Evolutionary conservation across 2,888 invertebrate genomes (phyloP), one percentile per base, ranked within the genome.

Genomic region (Agrotis ipsilon): DNA sequence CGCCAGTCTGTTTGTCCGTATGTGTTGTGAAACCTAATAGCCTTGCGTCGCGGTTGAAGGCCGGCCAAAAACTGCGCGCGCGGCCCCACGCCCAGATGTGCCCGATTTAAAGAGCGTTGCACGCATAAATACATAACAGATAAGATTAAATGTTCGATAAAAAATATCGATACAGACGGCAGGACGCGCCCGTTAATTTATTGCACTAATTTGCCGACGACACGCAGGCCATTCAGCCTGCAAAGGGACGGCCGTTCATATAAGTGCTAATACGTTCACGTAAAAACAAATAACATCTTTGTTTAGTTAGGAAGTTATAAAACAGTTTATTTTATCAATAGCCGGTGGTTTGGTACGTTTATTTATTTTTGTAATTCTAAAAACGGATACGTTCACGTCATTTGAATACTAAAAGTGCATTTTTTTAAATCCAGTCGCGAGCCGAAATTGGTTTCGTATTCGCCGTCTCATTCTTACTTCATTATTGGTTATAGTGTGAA

Each of bases 381-480:
- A 94, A 95, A 94, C 96, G 95, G 96, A 96, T 95, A 93, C 93
- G 91, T 92, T 91, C 88, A 89, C 94, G 93, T 93, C 92, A 94
- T 94, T 94, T 94, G 93, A 95, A 95, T 95, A 94, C 93, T 92
- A 94, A 95, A 94, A 94, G 89, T 92, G 92, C 92, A 90, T 91
- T 89, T 85, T 86, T 87, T 90, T 88, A 90, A 92, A 93, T 69
- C 66, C 74, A 88, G 88, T 80, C 85, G 82, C 83, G 84, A 86
- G 77, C 54, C 74, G 75, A 78, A 82, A 87, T 90, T 81, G 81
- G 78, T 87, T 86, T 86, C 80, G 75, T 62, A 88, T 69, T 82
- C 65, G 85, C 82, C 66, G 68, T 94, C 94, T 84, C 87, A 85
- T 75, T 94, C 88, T 76, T 59, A 68, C 83, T 51, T 75, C 49